Base-by-base conservation (phyloP, 2,888 invertebrate genomes). In the Tenthredo notha region DNA sequence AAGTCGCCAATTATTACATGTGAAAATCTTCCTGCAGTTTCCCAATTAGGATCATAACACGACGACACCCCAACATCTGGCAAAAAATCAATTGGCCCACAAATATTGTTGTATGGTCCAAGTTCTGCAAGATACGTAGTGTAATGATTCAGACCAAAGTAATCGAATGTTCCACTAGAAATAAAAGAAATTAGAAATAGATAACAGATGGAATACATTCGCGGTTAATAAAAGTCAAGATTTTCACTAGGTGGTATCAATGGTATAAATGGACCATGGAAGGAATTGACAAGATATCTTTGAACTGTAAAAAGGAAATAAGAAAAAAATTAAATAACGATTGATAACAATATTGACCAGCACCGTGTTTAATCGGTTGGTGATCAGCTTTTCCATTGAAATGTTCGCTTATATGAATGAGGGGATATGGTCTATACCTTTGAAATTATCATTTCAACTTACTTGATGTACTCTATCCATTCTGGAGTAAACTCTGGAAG, bases 11-110 rank as follows among this genome's bases (percentile, higher is more conserved):
- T 88, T 92, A 91, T 82, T 89, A 95, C 95, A 90, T 91, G 94
- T 47, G 95, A 89, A 95, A 95, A 95, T 3, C 93, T 89, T 95
- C 94, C 86, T 94, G 94, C 3, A 93, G 91, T 21, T 15, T 95
- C 94, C 95, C 95, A 95, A 0, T 93, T 93, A 0, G 94, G 92
- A 87, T 94, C 94, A 87, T 94, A 93, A 33, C 89, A 91, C 0
- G 91, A 85, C 0, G 87, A 86, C 0, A 94, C 94, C 0, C 80
- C 80, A 21, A 54, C 6, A 43, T 37, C 61, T 3, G 29, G n/a
- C 18, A 65, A 18, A n/a, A 58, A 21, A 77, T 33, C 86, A n/a
- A 3, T 21, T 82, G 88, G 88, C 0, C 86, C 21, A 40, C 10
- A 15, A 18, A 9, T 1, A 6, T 12, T 15, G 7, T 50, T 65